Percentiles rank a stretch among this genome's conserved stretches.
These are phyloP conservation scores for Ischnura elegans DNA, from an alignment of 2,888 invertebrate species.

Conservation along the genomic window DNA sequence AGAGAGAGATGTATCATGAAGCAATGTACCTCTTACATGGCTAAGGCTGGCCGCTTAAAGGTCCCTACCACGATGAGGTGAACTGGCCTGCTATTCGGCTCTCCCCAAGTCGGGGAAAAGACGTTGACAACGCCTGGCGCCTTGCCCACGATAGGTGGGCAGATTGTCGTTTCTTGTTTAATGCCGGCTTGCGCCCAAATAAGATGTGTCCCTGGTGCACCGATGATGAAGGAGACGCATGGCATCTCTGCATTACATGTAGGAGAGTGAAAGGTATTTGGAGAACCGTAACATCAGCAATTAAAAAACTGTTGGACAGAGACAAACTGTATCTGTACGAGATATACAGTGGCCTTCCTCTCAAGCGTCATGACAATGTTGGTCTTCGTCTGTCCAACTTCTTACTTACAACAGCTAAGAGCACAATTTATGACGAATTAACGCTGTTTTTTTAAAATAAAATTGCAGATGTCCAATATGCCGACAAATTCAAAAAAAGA, in stretches of 20 bases:
- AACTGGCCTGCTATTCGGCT: neutral
- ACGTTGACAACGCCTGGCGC: neutral
- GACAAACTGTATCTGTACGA: neutral
- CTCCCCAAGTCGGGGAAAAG: neutral
- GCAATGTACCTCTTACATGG: neutral
- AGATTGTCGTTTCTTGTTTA: neutral
- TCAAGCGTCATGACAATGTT: neutral
- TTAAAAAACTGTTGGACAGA: neutral
- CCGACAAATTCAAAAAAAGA: too few species aligned
- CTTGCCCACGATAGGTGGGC: neutral
- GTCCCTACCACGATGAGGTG: neutral
- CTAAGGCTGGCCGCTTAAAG: neutral
- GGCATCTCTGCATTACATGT: neutral
- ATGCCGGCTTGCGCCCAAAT: neutral
- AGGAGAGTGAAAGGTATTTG: neutral
- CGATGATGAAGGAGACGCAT: neutral
- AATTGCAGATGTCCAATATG: neutral
- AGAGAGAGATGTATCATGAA: neutral
- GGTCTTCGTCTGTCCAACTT: neutral
- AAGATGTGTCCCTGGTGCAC: too few species aligned
- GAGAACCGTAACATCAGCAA: neutral
- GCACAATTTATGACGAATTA: neutral
- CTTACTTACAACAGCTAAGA: neutral
- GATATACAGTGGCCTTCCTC: neutral
- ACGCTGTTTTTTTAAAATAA: neutral